Evolutionary conservation across 2,888 invertebrate genomes (phyloP), one percentile per base, ranked within the genome.

Genomic region (Eurytoma adleriae): DNA sequence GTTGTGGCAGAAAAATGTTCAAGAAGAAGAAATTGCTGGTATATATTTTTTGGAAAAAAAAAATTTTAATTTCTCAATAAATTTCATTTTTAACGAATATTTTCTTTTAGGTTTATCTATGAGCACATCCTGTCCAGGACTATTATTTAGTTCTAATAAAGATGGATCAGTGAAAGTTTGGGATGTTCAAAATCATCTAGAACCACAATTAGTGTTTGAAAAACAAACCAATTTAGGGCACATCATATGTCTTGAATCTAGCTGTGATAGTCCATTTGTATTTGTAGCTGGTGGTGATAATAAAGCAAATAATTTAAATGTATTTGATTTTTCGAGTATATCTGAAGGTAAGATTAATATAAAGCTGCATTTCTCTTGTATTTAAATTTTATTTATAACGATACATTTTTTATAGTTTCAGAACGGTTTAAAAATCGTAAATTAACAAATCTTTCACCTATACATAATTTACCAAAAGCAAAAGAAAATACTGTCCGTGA

Each of bases 141-240:
- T 97, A 68, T 91, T 98, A 87, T 92, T 96, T 2, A 96, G 97
- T 0, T 93, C 95, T 0, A 95, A 96, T 7, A 93, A 94, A 1
- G 98, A 98, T 89, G 95, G 96, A 82, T 92, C 92, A n/a, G 89
- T 97, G 3, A 97, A 97, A 92, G 93, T 96, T 0, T 98, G 98
- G 98, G 97, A 98, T 87, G 84, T 88, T n/a, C 69, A 85, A 78
- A 86, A 91, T 48, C 81, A 86, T 14, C 83, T 85, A 72, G 83
- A 84, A 77, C 85, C 85, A 80, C 83, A 83, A 30, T 71, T 84
- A 83, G 84, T 89, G 84, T 86, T 66, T 85, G 89, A 84, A 85
- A 90, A 87, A 80, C 85, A 85, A 83, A 82, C 87, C 91, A 85
- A 91, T 92, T 93, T 97, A 90, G 97, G 96, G 0, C 92, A 93